Conservation (phyloP, 2,113 vertebrate species). For the Cnemophilus loriae region DNA sequence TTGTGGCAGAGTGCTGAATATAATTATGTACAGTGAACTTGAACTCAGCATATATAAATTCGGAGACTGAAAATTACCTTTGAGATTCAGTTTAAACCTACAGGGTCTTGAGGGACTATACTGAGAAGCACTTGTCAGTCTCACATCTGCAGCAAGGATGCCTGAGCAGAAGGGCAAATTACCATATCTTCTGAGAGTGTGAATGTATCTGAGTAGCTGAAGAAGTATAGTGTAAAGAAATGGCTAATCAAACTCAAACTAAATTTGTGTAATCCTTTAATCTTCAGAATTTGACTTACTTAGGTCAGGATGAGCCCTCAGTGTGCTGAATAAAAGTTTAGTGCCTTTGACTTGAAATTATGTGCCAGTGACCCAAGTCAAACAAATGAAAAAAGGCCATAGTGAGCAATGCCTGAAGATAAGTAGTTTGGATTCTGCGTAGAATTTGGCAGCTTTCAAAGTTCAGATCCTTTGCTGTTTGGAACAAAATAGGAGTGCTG, state of each 20-base stretch:
- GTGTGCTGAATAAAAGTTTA: conserved; percentile 1
- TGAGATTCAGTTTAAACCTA: conserved; percentile 29
- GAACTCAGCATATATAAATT: background rate
- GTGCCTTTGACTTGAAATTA: conserved; percentile 10
- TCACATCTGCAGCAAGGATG: conserved; percentile 23
- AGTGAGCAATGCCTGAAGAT: background rate
- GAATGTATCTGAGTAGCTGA: background rate
- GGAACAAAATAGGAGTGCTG: conserved; percentile 12
- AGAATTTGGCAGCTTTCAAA: conserved; percentile 40
- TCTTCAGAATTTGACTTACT: background rate
- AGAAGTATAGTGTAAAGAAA: background rate
- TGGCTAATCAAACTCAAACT: conserved; percentile 2
- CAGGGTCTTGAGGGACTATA: background rate
- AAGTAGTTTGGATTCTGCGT: conserved; percentile 27
- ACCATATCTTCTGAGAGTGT: background rate
- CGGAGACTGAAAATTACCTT: conserved; percentile 20
- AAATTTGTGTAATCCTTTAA: background rate
- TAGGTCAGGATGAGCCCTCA: background rate
- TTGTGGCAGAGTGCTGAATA: background rate
- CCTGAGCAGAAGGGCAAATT: conserved; percentile 29
- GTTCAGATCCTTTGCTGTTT: background rate
- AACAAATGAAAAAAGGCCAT: background rate
- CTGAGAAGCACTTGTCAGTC: conserved; percentile 18
- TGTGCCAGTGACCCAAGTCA: background rate
- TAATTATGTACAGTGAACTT: conserved; percentile 30